Evolutionary conservation across 2,797 vertebrate genomes (phyloP), one percentile per base, ranked within the genome.

Genomic region (Urophycis tenuis): DNA sequence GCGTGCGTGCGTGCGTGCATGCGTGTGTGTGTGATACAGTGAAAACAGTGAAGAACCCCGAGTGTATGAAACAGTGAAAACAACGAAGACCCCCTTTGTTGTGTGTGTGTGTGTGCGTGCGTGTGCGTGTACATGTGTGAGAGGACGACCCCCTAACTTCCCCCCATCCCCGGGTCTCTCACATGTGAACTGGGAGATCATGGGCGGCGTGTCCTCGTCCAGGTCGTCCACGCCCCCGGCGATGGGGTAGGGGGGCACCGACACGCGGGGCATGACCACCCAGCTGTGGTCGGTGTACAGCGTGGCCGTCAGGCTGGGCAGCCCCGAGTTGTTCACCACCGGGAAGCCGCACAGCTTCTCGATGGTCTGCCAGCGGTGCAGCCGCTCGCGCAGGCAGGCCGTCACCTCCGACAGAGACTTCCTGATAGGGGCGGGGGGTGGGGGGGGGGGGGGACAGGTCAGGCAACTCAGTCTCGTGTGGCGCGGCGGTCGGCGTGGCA

Each of bases 311-410:
- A 99, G 89, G 86, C 93, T 99, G 29, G 97, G 95, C 72, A 99
- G 91, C 19, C 97, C 98, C 0, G 95, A 96, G 90, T 99, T 99
- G 85, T 96, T 95, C 9, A 97, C 96, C 5, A 99, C 94, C 34
- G 96, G 96, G 89, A 99, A 99, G 75, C 95, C 94, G 64, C 97
- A 99, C 14, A 99, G 94, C 90, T 96, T 98, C 92, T 99, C 98
- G 73, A 99, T 99, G 91, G 99, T 96, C 70, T 99, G 98, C 98
- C 98, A 99, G 85, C 98, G 96, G 87, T 98, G 98, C 30, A 99
- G 96, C 2, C 97, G 94, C 89, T 99, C 98, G 83, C 97, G 92
- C 88, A 99, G 93, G 86, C 96, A 98, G 0, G 97, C 96, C 0
- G 98, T 99, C 77, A 99, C 90, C 87, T 99, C 98, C 6, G 97